These are phyloP conservation scores for Conistra vaccinii DNA, from an alignment of 2,888 invertebrate species.

Conservation along the genomic window DNA sequence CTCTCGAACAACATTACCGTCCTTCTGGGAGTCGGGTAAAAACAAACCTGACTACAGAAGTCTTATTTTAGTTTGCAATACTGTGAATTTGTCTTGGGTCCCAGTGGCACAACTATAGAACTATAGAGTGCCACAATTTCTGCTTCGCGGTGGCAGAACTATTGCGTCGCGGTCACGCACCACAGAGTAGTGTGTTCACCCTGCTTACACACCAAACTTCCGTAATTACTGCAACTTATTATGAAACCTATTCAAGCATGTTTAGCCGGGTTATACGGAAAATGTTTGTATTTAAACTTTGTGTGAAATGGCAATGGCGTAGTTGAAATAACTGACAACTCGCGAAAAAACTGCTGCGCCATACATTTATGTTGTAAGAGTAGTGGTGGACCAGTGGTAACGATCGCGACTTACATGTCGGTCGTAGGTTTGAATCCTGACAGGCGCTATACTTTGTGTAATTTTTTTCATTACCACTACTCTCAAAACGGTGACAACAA, in stretches of 20 bases:
- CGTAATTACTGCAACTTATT: slow-evolving; percentile 33
- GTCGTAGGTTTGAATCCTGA: too few relatives aligned
- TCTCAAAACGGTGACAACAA: too few relatives aligned
- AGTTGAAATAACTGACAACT: neutral
- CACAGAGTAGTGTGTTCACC: neutral
- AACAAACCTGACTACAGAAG: neutral
- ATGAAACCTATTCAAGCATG: slow-evolving; percentile 26
- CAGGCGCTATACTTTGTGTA: too few relatives aligned
- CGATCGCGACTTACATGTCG: too few relatives aligned
- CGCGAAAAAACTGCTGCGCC: neutral
- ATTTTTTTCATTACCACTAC: too few relatives aligned
- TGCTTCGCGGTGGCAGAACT: slow-evolving; percentile 6
- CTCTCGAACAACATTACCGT: too few relatives aligned
- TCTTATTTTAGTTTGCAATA: neutral
- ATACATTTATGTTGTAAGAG: neutral
- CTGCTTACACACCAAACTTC: slow-evolving; percentile 29
- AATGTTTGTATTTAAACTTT: neutral
- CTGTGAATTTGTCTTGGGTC: neutral
- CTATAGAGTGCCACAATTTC: slow-evolving; percentile 7
- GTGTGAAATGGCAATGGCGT: neutral
- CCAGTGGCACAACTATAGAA: neutral
- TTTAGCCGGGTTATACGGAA: neutral
- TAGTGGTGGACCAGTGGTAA: too few relatives aligned
- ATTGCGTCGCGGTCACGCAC: slow-evolving; percentile 4
- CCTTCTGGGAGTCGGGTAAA: too few relatives aligned